Evolutionary conservation across 2,888 invertebrate genomes (phyloP).

Genomic region (Meandrusa payeni): DNA sequence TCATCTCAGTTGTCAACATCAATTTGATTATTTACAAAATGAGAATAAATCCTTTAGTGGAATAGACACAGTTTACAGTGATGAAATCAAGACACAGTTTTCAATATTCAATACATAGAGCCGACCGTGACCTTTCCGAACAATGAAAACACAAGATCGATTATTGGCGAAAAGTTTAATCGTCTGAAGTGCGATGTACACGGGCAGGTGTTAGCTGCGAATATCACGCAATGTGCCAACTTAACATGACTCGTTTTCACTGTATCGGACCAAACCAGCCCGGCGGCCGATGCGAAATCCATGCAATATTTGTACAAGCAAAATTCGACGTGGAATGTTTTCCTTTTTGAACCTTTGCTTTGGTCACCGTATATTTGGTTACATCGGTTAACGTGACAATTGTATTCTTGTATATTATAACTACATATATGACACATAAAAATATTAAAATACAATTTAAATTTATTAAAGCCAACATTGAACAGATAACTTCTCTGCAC

Average conservation of each 20-base stretch:
- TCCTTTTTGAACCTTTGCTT: slow-evolving; percentile 51
- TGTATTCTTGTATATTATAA: no score
- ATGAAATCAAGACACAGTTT: slow-evolving; percentile 27
- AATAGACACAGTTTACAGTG: slow-evolving; percentile 38
- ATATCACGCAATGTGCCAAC: slow-evolving; percentile 61
- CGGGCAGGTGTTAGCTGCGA: slow-evolving; percentile 56
- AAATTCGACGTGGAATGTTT: slow-evolving; percentile 47
- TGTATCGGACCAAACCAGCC: slow-evolving; percentile 43
- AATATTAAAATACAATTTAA: no score
- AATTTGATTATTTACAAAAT: no score
- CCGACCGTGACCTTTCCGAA: slow-evolving; percentile 62
- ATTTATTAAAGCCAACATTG: no score
- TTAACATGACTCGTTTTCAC: slow-evolving; percentile 23
- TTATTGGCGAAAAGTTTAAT: slow-evolving; percentile 45
- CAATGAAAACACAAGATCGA: slow-evolving; percentile 44
- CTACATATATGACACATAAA: no score
- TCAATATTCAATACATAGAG: slow-evolving; percentile 26
- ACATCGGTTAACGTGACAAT: background rate
- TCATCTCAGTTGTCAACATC: no score
- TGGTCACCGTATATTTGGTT: slow-evolving; percentile 8
- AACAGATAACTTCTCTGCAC: no score
- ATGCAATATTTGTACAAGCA: slow-evolving; percentile 68
- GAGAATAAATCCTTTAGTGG: no score
- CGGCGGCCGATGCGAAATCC: slow-evolving; percentile 54
- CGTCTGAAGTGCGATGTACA: slow-evolving; percentile 52